Evolutionary conservation across 2,888 invertebrate species (phyloP), one percentile per base, ranked within the genome.

Genomic region (Phorcus lineatus): DNA sequence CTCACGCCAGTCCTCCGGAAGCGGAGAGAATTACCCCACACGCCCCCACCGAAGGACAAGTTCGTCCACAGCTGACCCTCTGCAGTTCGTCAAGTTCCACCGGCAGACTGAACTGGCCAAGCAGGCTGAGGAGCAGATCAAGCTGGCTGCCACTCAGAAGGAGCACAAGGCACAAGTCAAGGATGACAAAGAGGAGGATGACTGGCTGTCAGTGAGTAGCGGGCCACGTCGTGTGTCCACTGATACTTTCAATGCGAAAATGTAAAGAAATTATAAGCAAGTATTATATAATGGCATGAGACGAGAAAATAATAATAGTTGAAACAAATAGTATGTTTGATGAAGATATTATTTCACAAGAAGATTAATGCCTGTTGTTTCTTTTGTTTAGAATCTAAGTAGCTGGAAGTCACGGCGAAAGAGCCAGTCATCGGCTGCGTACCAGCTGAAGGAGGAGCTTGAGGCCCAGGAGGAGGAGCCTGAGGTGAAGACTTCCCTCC

Each of bases 321-420:
- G 13, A 47, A 11, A 13, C 11, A 47, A 47, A 47, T 47, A 13
- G 13, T 47, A 47, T 47, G 47, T 47, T 47, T 13, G 47, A 47
- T 47, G 13, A 47, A 13, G 13, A 13, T 11, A 11, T 9, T 47
- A 13, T 47, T 47, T 6, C 36, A 13, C 47, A 47, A 47, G 47
- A 47, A 47, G 47, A 1, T 47, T 4, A 47, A 13, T 47, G 47
- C 47, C 4, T 47, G 47, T 13, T 36, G 36, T 36, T 36, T 3
- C 7, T 36, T 4, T 47, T 47, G 47, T 84, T 7, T 84, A 91
- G 91, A 88, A 90, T 77, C 80, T 91, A 67, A 85, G 83, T n/a
- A 85, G 80, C 62, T 90, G 91, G 98, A 98, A 98, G 94, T 96
- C 96, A 87, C 97, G 97, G 86, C 95, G 98, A 90, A 96, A 97